A percentile compares a stretch with the other conserved stretches of the same genome.
Evolutionary conservation across 2,797 vertebrate species (phyloP).

Genomic region (Coccyzus lansbergi): DNA sequence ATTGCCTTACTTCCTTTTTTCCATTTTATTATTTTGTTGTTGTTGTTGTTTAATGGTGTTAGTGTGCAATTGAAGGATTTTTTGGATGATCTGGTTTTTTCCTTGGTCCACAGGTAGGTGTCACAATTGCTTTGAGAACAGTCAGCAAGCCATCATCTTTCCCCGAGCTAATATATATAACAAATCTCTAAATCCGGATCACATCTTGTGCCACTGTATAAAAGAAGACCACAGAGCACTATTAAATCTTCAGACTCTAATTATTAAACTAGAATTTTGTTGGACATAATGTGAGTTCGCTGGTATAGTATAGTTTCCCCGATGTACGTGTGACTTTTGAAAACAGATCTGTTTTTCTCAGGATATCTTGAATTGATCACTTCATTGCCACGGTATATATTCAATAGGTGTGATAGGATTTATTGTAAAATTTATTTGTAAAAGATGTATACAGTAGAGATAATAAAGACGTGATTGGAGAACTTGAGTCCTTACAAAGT

Average conservation of each 20-base stretch:
- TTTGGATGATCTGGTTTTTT: constrained; percentile 83
- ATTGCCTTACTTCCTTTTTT: neutral
- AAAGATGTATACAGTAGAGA: constrained; percentile 87
- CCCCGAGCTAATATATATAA: constrained; percentile 82
- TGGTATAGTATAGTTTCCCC: constrained; percentile 84
- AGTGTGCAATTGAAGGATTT: constrained; percentile 66
- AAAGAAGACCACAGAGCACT: constrained; percentile 84
- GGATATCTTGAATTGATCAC: constrained; percentile 91
- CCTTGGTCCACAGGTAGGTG: constrained; percentile 96
- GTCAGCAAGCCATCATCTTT: constrained; percentile 86
- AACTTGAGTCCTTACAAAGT: constrained; percentile 93
- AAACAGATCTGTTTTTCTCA: constrained; percentile 93
- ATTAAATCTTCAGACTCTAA: constrained; percentile 77
- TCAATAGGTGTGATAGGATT: constrained; percentile 88
- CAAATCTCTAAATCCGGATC: constrained; percentile 85
- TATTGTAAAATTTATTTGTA: constrained; percentile 89
- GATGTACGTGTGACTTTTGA: constrained; percentile 89
- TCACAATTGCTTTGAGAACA: constrained; percentile 98
- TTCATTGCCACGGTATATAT: constrained; percentile 93
- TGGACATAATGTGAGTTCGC: constrained; percentile 81
- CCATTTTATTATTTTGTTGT: too few relatives aligned
- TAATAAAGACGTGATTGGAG: constrained; percentile 83
- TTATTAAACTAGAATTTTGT: constrained; percentile 73
- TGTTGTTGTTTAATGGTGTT: neutral
- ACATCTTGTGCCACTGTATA: constrained; percentile 88